Conservation (phyloP, 2,888 invertebrate genomes). For the Drosophila villosipedis region DNA sequence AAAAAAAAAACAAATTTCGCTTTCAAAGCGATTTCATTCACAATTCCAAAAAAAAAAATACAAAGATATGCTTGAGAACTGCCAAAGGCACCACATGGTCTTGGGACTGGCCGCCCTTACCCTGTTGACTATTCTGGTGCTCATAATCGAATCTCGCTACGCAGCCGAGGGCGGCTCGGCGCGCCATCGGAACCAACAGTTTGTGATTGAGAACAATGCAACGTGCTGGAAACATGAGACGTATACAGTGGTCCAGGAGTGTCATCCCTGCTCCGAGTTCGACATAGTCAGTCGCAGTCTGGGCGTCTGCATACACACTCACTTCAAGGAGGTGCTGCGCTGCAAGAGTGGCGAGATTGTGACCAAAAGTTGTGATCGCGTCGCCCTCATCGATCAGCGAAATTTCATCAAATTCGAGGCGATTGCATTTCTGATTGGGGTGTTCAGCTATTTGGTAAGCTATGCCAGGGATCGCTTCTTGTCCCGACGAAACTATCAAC, state of each 20-base stretch:
- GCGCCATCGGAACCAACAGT: constrained; percentile 84
- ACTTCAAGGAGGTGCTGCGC: constrained; percentile 92
- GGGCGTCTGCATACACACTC: constrained; percentile 92
- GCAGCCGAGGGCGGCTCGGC: constrained; percentile 68
- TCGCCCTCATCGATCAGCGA: constrained; percentile 93
- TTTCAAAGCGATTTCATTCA: constrained; percentile 5
- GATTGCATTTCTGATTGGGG: constrained; percentile 76
- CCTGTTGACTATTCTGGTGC: constrained; percentile 91
- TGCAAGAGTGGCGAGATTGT: constrained; percentile 93
- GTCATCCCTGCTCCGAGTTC: constrained; percentile 94
- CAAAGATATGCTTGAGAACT: constrained; percentile 91
- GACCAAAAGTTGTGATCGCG: constrained; percentile 93
- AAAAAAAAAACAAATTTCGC: constrained; percentile 28
- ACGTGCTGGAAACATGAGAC: constrained; percentile 91
- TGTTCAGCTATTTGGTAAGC: constrained; percentile 79
- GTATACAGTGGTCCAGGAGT: constrained; percentile 89
- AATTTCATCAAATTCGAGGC: constrained; percentile 87
- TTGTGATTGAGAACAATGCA: constrained; percentile 91
- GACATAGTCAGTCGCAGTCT: constrained; percentile 93
- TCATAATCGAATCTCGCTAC: constrained; percentile 91
- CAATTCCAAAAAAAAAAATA: not conserved
- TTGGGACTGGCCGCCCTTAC: constrained; percentile 91
- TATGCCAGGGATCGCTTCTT: constrained; percentile 82
- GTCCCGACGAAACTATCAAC: constrained; percentile 76
- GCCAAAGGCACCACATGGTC: constrained; percentile 93